Base-by-base conservation (phyloP, 2,113 vertebrate genomes). In the Crotophaga sulcirostris region DNA sequence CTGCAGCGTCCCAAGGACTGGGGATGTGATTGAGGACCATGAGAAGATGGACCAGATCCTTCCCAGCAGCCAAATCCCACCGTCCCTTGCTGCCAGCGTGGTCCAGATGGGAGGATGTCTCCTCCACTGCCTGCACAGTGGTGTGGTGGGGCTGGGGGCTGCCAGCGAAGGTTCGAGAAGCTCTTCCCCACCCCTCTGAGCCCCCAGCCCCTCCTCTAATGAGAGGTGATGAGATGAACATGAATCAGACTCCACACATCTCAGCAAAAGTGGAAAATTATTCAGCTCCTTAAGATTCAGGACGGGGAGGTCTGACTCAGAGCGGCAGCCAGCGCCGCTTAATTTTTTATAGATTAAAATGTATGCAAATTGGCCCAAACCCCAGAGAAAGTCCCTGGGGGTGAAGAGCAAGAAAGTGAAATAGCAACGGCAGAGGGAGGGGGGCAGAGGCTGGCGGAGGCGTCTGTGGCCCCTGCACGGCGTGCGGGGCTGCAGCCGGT, bases 301-400 rank as follows among this genome's bases (percentile, higher is more conserved):
- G 97, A 96, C 94, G 96, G 97, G 97, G 94, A 96, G 95, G 9
- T 97, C 97, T 98, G 97, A 98, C 96, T 98, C 98, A 98, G 97
- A 96, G 92, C 95, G 19, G 94, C 96, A 96, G 96, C 95, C 96
- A 96, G 84, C 96, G 84, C 97, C 97, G 96, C 98, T 98, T 98
- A 98, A 98, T 98, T 98, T 98, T 98, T 98, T 98, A 98, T 97
- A 98, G 98, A 98, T 98, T 98, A 98, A 98, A 98, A 98, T 98
- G 96, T 98, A 98, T 98, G 98, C 98, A 98, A 98, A 98, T 98
- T 98, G 97, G 97, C 97, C 96, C 92, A 91, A 97, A 97, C 97
- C 98, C 98, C 97, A 98, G 98, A 98, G 97, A 97, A 97, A 97
- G 97, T 97, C 97, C 97, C 97, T 97, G 84, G 97, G 96, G 97